Base-by-base conservation (phyloP, 2,888 invertebrate species). In the Brenthis daphne region DNA sequence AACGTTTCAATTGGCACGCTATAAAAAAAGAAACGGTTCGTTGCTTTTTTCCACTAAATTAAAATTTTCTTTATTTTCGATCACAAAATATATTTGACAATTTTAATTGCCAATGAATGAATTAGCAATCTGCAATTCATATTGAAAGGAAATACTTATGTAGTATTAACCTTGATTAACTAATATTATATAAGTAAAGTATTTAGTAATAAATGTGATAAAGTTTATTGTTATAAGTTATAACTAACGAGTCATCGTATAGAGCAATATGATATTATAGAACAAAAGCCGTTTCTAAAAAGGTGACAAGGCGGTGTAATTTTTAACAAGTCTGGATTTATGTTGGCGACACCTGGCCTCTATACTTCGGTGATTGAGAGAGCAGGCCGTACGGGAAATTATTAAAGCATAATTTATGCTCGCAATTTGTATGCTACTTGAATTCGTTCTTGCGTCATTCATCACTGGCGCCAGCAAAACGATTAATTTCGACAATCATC, bases 1-100 rank as follows among this genome's bases (percentile, higher is more conserved):
- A 92, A 92, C 90, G 91, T 91, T 92, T 92, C 92, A 92, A 92
- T 92, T 92, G 92, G 92, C 92, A 88, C 89, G 90, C 91, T 92
- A 90, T 89, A 90, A 92, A 92, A 92, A 92, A 92, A 90, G 86
- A 82, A 89, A 90, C 88, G 92, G 90, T 92, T 92, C 92, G 89
- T 90, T 92, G 90, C 88, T 88, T 89, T 88, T 63, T 89, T 88
- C 87, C 87, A 90, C 89, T 90, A 91, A 92, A 90, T 91, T 89
- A 91, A 91, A 87, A 88, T 81, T 84, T 85, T 90, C 86, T 89
- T 90, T 89, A 89, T 88, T 89, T 89, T 85, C 84, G 80, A 86
- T 86, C 85, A 77, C 76, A 79, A 81, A 81, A 83, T 84, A 85
- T 83, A 84, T 85, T 85, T 75, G 77, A 78, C 73, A 74, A 72